These are phyloP conservation scores for Bos javanicus DNA, from an alignment of 2,113 vertebrate species.

Conservation along the genomic window DNA sequence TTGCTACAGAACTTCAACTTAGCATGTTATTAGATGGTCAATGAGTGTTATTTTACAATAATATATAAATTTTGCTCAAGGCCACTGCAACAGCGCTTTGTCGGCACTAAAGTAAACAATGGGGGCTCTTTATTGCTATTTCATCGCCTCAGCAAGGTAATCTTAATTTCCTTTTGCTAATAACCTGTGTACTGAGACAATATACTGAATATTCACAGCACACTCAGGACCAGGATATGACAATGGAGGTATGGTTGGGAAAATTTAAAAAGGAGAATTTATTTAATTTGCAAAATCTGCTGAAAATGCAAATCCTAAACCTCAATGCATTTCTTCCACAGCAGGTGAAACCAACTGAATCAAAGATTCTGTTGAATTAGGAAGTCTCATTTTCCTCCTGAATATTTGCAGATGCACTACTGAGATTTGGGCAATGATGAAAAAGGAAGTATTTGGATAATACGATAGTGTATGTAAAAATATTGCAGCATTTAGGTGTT, in stretches of 20 bases:
- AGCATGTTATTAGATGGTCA: background rate
- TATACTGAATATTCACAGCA: background rate
- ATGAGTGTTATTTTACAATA: background rate
- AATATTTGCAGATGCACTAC: background rate
- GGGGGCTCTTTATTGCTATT: background rate
- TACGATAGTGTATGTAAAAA: background rate
- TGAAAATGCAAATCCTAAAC: background rate
- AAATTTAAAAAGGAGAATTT: background rate
- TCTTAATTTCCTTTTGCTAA: constrained; percentile 21
- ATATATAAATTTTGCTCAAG: background rate
- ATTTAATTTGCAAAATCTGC: constrained; percentile 8
- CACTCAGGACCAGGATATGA: background rate
- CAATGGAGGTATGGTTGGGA: background rate
- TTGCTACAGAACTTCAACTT: background rate
- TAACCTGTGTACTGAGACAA: background rate
- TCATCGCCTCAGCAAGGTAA: background rate
- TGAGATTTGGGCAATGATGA: background rate
- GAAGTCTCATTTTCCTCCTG: background rate
- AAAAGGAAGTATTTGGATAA: background rate
- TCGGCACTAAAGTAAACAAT: background rate
- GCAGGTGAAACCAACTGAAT: background rate
- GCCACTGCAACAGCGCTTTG: background rate
- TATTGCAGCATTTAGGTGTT: background rate
- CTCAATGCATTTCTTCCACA: background rate
- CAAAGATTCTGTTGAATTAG: background rate